Base-by-base conservation (phyloP, 2,113 vertebrate species). In the Notothenia rossii region DNA sequence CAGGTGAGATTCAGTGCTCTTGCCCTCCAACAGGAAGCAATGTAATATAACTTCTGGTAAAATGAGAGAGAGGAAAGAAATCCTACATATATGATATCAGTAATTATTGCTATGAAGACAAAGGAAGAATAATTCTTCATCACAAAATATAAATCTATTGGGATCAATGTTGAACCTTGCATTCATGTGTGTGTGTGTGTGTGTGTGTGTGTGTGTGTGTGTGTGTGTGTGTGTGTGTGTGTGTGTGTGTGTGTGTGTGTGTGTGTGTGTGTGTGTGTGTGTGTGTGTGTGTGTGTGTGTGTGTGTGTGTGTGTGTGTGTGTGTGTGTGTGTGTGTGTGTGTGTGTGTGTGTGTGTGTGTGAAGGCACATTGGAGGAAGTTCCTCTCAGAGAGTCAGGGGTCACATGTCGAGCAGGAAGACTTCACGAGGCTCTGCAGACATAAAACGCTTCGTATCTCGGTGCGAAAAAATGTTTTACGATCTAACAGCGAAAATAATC, bases 401-500 rank as follows among this genome's bases (percentile, higher is more conserved):
- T 87, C 62, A 48, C 18, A 2, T 18, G 64, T 43, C 1, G 73
- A 83, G 63, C 68, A 29, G 51, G 36, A 49, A 86, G 79, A 77
- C 68, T 86, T 88, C 77, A 83, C 56, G 29, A 85, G 77, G 10
- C 77, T 86, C 79, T 1, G 22, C 76, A 88, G 83, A 86, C 87
- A 50, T 58, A 64, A 84, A 88, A 51, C 61, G 1, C 83, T 40
- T 91, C 9, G 40, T 48, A 33, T 25, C 0, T 0, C 12, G 45
- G 77, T 66, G 86, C 22, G 60, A 88, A 78, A 55, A n/a, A 46
- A 17, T 58, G 66, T 50, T 86, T 88, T 81, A 85, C 3, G 72
- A 75, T 81, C 79, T 51, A 55, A 14, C 22, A 4, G 63, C 36
- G 0, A 86, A 70, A 13, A 50, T 79, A 36, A 45, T 63, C 75